Evolutionary conservation across 2,888 invertebrate genomes (phyloP).

Genomic region (Drosophila antonietae): DNA sequence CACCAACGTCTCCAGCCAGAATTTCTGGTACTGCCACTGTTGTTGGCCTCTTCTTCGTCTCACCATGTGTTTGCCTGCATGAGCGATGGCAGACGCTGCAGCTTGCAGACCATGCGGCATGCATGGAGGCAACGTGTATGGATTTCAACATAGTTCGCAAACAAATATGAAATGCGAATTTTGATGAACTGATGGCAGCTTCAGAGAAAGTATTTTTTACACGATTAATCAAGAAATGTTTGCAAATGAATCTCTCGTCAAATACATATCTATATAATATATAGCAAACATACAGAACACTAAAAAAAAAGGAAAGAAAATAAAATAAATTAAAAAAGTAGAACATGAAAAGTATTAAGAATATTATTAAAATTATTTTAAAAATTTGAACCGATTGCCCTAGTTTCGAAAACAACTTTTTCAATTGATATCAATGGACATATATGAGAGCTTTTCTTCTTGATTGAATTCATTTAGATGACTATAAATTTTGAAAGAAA

Average conservation of each 20-base stretch:
- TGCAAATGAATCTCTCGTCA: neutral
- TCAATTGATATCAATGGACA: too few species aligned
- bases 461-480: too few species aligned
- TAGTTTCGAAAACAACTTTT: too few species aligned
- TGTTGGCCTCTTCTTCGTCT: constrained; percentile 16
- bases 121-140: constrained; percentile 32
- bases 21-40: neutral
- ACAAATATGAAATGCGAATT: constrained; percentile 48
- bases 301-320: too few species aligned
- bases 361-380: too few species aligned
- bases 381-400: too few species aligned
- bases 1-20: neutral
- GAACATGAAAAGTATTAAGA: too few species aligned
- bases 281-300: too few species aligned
- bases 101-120: constrained; percentile 16
- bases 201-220: constrained; percentile 31
- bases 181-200: constrained; percentile 49
- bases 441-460: too few species aligned
- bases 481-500: too few species aligned
- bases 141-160: constrained; percentile 56
- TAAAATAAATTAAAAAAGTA: too few species aligned
- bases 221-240: constrained; percentile 40
- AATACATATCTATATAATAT: neutral
- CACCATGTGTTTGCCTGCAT: constrained; percentile 26
- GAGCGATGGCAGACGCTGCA: constrained; percentile 43